These are phyloP conservation scores for Sclerurus mexicanus DNA, from an alignment of 2,113 vertebrate genomes.

Conservation along the genomic window DNA sequence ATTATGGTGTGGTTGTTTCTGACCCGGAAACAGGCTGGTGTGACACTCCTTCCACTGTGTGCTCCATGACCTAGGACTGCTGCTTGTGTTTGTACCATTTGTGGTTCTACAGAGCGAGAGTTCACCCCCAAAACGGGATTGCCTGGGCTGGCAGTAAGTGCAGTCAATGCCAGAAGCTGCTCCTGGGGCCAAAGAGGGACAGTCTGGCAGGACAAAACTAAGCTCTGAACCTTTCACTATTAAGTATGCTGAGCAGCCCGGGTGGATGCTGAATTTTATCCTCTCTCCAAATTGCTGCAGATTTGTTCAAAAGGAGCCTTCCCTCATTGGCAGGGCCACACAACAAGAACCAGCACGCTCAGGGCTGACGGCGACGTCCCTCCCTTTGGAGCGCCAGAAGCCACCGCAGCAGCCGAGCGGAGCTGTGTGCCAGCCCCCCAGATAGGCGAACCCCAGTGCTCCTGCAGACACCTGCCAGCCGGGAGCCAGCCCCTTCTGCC, in stretches of 20 bases:
- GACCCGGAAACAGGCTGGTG: background rate
- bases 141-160: background rate
- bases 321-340: background rate
- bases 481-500: conserved; percentile 4
- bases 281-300: conserved; percentile 24
- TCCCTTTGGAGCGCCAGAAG: background rate
- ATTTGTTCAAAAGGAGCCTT: conserved; percentile 48
- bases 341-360: conserved; percentile 52
- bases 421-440: conserved; percentile 4
- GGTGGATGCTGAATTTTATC: conserved; percentile 44
- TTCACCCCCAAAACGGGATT: background rate
- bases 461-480: conserved; percentile 62
- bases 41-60: background rate
- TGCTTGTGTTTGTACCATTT: background rate
- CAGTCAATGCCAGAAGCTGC: background rate
- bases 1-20: background rate
- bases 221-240: background rate
- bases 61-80: background rate
- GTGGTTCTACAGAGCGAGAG: background rate
- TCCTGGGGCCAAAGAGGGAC: background rate
- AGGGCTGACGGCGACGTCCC: conserved; percentile 9
- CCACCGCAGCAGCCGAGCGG: background rate
- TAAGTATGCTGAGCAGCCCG: background rate
- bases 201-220: background rate
- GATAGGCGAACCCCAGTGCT: background rate